phyloP scores from a whole-genome alignment of 1,140 invertebrate species.

The Papilio xuthus region DNA sequence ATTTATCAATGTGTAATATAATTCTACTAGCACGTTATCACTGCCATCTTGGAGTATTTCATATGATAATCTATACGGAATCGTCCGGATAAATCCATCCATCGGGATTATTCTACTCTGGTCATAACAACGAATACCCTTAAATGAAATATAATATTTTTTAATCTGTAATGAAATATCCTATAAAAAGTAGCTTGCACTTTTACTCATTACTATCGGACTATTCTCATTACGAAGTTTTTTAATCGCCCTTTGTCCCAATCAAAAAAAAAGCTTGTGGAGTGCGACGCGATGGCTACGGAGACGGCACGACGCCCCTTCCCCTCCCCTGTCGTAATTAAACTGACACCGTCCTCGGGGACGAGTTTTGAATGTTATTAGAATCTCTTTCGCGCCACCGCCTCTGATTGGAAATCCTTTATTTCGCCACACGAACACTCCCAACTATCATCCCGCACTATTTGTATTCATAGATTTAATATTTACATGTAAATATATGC shows the following conservation, averaged over 20 bases:
- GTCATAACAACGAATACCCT: too few species aligned
- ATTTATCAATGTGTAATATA: neutral
- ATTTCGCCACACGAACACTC: slow-evolving; percentile 47
- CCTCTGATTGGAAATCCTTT: slow-evolving; percentile 72
- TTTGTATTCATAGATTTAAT: slow-evolving; percentile 38
- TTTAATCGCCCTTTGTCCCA: slow-evolving; percentile 79
- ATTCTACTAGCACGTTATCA: neutral
- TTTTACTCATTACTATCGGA: slow-evolving; percentile 71
- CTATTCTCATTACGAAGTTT: slow-evolving; percentile 79
- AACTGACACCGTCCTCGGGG: slow-evolving; percentile 76
- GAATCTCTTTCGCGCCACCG: slow-evolving; percentile 76
- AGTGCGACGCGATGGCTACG: slow-evolving; percentile 70
- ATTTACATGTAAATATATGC: slow-evolving; percentile 32
- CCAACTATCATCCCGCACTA: slow-evolving; percentile 25
- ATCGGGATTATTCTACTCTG: too few species aligned
- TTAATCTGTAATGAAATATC: neutral
- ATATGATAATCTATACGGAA: too few species aligned
- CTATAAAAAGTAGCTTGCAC: slow-evolving; percentile 45
- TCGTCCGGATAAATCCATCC: too few species aligned
- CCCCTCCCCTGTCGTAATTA: slow-evolving; percentile 70
- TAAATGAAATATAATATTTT: neutral
- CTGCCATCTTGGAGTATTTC: neutral
- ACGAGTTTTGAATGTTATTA: slow-evolving; percentile 81
- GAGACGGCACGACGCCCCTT: slow-evolving; percentile 55
- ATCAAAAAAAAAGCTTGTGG: slow-evolving; percentile 59